phyloP scores from a whole-genome alignment of 2,113 vertebrate genomes.

The Centrocercus urophasianus region DNA sequence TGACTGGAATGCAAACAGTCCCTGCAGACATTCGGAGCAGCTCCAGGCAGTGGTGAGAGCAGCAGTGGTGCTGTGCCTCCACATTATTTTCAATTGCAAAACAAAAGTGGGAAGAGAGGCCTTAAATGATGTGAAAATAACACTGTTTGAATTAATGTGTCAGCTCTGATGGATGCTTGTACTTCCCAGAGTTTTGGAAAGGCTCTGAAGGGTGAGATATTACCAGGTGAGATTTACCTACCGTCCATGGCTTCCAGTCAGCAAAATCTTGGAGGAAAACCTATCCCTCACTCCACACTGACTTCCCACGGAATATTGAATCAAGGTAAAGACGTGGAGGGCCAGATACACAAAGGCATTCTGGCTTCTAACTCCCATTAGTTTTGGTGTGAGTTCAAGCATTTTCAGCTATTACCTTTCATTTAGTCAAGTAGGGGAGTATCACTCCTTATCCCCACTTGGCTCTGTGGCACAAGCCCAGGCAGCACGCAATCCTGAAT shows the following conservation, averaged over 20 bases:
- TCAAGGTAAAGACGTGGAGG: slow-evolving; percentile 43
- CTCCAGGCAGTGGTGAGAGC: background rate
- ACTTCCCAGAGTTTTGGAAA: slow-evolving; percentile 23
- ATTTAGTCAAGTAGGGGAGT: background rate
- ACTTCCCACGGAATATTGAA: slow-evolving; percentile 49
- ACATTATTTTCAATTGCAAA: slow-evolving; percentile 48
- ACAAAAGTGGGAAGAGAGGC: slow-evolving; percentile 37
- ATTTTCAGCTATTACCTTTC: slow-evolving; percentile 3
- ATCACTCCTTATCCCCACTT: background rate
- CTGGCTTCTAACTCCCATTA: slow-evolving; percentile 29
- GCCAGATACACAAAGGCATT: slow-evolving; percentile 7
- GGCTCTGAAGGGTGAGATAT: slow-evolving; percentile 36
- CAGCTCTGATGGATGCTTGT: slow-evolving; percentile 55
- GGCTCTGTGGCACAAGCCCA: rapidly evolving
- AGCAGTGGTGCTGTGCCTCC: background rate
- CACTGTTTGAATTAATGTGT: slow-evolving; percentile 45
- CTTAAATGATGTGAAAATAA: slow-evolving; percentile 55
- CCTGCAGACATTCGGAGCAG: rapidly evolving
- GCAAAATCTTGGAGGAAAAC: slow-evolving; percentile 28
- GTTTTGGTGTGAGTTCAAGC: slow-evolving; percentile 16
- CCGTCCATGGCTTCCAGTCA: slow-evolving; percentile 37
- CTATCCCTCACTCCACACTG: slow-evolving; percentile 56
- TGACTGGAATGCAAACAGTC: slow-evolving; percentile 20
- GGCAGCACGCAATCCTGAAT: too few species aligned
- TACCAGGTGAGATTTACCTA: slow-evolving; percentile 69